A percentile compares a stretch with the other conserved stretches of the same genome.
Evolutionary conservation across 2,797 vertebrate species (phyloP).

Genomic region (Kryptopterus vitreolus): DNA sequence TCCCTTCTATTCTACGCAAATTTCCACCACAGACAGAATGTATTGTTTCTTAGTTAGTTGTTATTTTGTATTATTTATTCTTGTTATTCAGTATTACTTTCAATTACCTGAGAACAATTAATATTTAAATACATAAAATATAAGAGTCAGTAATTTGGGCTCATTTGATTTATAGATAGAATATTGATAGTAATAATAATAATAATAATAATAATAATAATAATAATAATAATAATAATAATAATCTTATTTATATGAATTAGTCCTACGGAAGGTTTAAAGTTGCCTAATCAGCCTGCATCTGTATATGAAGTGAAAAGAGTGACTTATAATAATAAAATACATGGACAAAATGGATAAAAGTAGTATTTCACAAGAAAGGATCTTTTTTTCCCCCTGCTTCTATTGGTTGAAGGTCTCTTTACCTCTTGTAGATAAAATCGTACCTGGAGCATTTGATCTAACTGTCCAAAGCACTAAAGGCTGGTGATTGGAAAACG

Average conservation of each 20-base stretch:
- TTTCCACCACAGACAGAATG: too few species aligned
- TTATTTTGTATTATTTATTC: not conserved
- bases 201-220: not conserved
- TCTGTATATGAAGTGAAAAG: not conserved
- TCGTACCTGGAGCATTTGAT: conserved; percentile 70
- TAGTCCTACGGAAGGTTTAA: not conserved
- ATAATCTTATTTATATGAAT: not conserved
- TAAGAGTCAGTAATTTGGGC: not conserved
- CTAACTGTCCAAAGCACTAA: conserved; percentile 72
- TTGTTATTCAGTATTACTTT: not conserved
- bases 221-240: not conserved
- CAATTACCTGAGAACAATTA: not conserved
- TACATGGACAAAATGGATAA: not conserved
- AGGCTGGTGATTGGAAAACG: conserved; percentile 78
- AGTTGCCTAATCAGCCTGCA: not conserved
- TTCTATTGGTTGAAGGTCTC: conserved; percentile 41
- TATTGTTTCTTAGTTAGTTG: too few species aligned
- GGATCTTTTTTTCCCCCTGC: not conserved
- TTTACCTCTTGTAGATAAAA: conserved; percentile 72
- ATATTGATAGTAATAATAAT: not conserved
- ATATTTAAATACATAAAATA: not conserved
- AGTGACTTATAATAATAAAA: not conserved
- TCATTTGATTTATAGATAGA: not conserved
- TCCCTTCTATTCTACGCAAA: not conserved
- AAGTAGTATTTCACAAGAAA: too few species aligned